phyloP scores from a whole-genome alignment of 2,888 invertebrate genomes.

The Drepanosiphum platanoidis region DNA sequence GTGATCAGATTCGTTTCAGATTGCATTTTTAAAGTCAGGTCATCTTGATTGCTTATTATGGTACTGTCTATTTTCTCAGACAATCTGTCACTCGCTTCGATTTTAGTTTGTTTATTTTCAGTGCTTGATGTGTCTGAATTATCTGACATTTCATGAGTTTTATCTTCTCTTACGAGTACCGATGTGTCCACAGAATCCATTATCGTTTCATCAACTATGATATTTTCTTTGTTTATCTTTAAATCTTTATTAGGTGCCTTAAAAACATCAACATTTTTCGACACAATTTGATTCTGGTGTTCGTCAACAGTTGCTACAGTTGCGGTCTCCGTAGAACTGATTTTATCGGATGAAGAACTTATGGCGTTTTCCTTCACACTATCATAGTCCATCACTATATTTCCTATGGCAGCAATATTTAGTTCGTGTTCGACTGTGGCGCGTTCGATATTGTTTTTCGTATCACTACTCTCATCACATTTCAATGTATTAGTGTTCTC shows the following conservation, averaged over 20 bases:
- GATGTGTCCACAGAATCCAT: not conserved
- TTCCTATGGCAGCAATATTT: conserved; percentile 25
- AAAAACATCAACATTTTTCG: not conserved
- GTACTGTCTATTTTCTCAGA: not conserved
- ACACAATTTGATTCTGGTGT: not conserved
- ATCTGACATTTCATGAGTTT: not conserved
- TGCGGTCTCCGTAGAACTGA: not conserved
- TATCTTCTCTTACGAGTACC: not conserved
- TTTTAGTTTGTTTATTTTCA: not conserved
- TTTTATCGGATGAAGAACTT: too few relatives aligned
- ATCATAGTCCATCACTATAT: not conserved
- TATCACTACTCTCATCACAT: too few relatives aligned
- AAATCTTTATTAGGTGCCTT: not conserved
- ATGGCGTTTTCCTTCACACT: not conserved
- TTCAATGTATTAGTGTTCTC: not conserved
- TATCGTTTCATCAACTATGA: accelerated
- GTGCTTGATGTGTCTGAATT: not conserved
- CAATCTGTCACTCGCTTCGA: not conserved
- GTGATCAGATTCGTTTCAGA: too few relatives aligned
- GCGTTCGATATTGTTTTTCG: not conserved
- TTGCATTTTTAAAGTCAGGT: too few relatives aligned
- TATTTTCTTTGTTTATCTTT: not conserved
- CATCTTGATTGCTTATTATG: not conserved
- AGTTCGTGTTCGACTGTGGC: conserved; percentile 5
- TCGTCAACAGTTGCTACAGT: not conserved